Conservation (phyloP, 2,113 vertebrate species). For the Xiphophorus hellerii region DNA sequence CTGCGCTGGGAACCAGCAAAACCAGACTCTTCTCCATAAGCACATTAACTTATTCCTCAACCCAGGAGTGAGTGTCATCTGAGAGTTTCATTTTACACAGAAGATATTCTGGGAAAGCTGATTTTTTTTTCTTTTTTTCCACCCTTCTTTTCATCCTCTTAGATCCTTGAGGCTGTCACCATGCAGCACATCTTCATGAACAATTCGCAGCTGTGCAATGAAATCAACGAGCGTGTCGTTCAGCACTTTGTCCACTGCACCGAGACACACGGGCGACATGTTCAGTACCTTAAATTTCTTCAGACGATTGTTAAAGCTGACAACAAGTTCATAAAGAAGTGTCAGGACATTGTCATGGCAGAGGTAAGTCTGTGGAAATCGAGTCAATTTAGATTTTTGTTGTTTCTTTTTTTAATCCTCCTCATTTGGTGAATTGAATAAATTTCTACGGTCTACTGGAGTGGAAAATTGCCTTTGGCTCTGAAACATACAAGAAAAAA, state of each 20-base stretch:
- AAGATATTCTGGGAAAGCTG: background rate
- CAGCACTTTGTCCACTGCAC: constrained; percentile 99
- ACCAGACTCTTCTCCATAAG: constrained; percentile 94
- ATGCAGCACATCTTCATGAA: constrained; percentile 99
- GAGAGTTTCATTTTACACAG: background rate
- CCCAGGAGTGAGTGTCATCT: constrained; percentile 87
- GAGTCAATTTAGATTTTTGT: background rate
- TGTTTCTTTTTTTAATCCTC: background rate
- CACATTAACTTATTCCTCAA: constrained; percentile 98
- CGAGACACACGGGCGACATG: constrained; percentile 94
- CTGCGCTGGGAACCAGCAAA: constrained; percentile 97
- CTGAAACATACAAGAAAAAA: too few species aligned
- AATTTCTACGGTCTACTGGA: background rate
- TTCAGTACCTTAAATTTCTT: constrained; percentile 97
- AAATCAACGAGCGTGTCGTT: constrained; percentile 95
- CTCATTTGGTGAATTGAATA: background rate
- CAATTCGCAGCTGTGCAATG: constrained; percentile 98
- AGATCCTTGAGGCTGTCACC: constrained; percentile 96
- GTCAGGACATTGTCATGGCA: constrained; percentile 98
- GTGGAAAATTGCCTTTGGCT: background rate
- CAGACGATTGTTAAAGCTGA: constrained; percentile 99
- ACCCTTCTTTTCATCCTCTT: background rate
- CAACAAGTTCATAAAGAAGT: constrained; percentile 98
- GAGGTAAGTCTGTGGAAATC: constrained; percentile 80
- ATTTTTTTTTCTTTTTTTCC: background rate